A percentile compares a stretch with the other conserved stretches of the same genome.
phyloP scores from a whole-genome alignment of 2,888 invertebrate genomes.

The Drosophila koepferae region DNA sequence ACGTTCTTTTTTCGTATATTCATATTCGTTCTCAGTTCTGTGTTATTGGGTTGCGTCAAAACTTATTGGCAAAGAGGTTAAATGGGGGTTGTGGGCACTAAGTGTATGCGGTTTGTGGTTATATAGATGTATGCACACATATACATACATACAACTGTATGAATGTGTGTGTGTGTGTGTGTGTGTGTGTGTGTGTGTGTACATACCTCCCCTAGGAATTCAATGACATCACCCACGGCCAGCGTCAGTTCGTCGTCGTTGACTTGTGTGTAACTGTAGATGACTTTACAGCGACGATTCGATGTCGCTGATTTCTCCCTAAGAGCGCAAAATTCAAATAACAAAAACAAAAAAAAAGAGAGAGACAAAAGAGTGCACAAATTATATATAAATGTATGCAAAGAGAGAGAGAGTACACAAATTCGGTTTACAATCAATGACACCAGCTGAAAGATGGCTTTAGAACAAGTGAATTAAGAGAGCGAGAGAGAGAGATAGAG shows the following conservation, averaged over 20 bases:
- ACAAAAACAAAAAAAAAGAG: constrained; percentile 12
- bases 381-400: constrained; percentile 19
- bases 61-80: constrained; percentile 78
- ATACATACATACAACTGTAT: background rate
- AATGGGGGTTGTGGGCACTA: constrained; percentile 67
- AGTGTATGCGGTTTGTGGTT: constrained; percentile 22
- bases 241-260: constrained; percentile 97
- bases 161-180: background rate
- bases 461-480: background rate
- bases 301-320: constrained; percentile 85
- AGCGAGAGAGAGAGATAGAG: background rate
- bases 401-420: constrained; percentile 28
- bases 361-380: constrained; percentile 39
- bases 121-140: constrained; percentile 21
- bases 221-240: constrained; percentile 94
- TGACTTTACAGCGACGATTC: constrained; percentile 91
- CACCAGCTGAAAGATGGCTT: constrained; percentile 21
- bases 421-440: constrained; percentile 13
- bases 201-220: constrained; percentile 93
- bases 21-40: constrained; percentile 40
- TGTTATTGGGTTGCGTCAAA: constrained; percentile 45
- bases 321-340: constrained; percentile 38
- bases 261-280: constrained; percentile 96
- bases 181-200: constrained; percentile 13
- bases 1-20: constrained; percentile 20